Evolutionary conservation across 2,113 vertebrate genomes (phyloP).

Genomic region (Cygnus buccinator): DNA sequence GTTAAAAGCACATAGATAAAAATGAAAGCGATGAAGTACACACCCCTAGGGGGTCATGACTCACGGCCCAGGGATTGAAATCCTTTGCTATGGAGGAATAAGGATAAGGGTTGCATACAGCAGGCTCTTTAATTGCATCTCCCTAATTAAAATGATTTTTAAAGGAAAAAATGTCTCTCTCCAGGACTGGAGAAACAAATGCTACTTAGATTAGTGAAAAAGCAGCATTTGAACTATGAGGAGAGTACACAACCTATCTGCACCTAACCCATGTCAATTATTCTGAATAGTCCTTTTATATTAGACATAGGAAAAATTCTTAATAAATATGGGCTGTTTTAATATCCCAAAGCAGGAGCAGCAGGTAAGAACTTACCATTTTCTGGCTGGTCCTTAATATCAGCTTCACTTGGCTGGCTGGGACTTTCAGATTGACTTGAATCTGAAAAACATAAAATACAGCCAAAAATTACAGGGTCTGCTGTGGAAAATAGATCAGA

Average conservation of each 20-base stretch:
- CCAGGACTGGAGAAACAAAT: slow-evolving; percentile 21
- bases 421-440: slow-evolving; percentile 96
- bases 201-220: not conserved
- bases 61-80: not conserved
- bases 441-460: slow-evolving; percentile 89
- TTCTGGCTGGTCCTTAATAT: slow-evolving; percentile 98
- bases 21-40: not conserved
- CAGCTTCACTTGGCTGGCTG: slow-evolving; percentile 94
- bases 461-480: slow-evolving; percentile 82
- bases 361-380: slow-evolving; percentile 88
- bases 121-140: slow-evolving; percentile 51
- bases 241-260: slow-evolving; percentile 1
- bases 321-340: slow-evolving; percentile 50
- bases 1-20: not conserved
- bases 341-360: slow-evolving; percentile 66
- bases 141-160: slow-evolving; percentile 47
- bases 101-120: slow-evolving; percentile 64
- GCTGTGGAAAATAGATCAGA: slow-evolving; percentile 73
- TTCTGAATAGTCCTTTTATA: slow-evolving; percentile 8
- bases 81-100: slow-evolving; percentile 59
- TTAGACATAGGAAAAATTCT: slow-evolving; percentile 46
- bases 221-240: not conserved
- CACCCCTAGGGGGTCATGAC: not conserved
- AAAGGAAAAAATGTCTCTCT: not conserved
- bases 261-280: slow-evolving; percentile 37